phyloP scores from a whole-genome alignment of 2,888 invertebrate species.

The Orthonychiurus folsomi region DNA sequence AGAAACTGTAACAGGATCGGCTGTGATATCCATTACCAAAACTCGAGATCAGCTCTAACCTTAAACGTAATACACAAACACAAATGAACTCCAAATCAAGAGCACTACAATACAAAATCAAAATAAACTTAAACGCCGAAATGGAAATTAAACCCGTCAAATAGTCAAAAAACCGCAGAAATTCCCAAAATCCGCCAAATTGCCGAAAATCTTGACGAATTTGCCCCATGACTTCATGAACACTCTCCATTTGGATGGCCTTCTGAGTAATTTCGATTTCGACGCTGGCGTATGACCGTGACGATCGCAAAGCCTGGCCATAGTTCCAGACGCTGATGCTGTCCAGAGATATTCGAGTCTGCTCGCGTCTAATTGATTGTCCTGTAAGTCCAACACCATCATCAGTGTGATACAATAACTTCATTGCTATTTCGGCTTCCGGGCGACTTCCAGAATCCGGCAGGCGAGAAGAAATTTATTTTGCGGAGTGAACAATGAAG shows the following conservation, averaged over 20 bases:
- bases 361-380: too few relatives aligned
- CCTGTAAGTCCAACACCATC: too few relatives aligned
- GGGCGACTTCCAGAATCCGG: conserved; percentile 16
- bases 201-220: not conserved
- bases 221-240: conserved; percentile 53
- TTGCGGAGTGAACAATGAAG: not conserved
- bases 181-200: conserved; percentile 51
- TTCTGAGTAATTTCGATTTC: conserved; percentile 73
- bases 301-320: conserved; percentile 58
- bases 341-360: too few relatives aligned
- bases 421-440: conserved; percentile 42
- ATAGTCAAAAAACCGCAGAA: conserved; percentile 51
- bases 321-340: conserved; percentile 60
- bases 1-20: conserved; percentile 51
- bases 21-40: conserved; percentile 44
- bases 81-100: too few relatives aligned
- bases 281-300: conserved; percentile 75
- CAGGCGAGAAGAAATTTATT: too few relatives aligned
- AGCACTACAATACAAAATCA: too few relatives aligned
- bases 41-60: not conserved
- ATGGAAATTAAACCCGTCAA: too few relatives aligned
- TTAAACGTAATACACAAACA: too few relatives aligned
- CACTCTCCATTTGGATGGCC: conserved; percentile 67
- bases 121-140: not conserved
- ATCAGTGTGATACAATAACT: conserved; percentile 54